Evolutionary conservation across 1,140 invertebrate genomes (phyloP).

Genomic region (Hydropsyche tenuis): DNA sequence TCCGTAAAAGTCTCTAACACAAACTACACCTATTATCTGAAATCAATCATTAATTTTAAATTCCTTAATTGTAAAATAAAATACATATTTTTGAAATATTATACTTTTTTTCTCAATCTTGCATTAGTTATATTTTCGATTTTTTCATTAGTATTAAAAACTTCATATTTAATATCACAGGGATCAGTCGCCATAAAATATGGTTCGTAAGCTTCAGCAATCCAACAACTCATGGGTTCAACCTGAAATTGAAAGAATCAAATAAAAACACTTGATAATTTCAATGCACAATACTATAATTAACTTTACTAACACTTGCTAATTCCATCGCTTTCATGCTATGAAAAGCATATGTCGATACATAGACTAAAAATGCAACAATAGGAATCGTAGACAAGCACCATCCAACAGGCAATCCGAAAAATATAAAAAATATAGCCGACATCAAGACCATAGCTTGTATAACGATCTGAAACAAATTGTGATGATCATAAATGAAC

Average conservation of each 20-base stretch:
- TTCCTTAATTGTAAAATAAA: not conserved
- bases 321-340: conserved; percentile 41
- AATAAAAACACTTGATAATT: conserved; percentile 11
- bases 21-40: conserved; percentile 43
- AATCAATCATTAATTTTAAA: conserved; percentile 7
- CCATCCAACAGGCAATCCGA: conserved; percentile 43
- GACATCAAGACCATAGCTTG: conserved; percentile 46
- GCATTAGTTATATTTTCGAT: conserved; percentile 37
- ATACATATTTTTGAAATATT: not conserved
- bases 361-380: conserved; percentile 39
- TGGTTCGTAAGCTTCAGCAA: conserved; percentile 48
- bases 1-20: conserved; percentile 38
- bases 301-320: conserved; percentile 22
- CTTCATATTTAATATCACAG: conserved; percentile 41
- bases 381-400: conserved; percentile 42
- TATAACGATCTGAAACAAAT: conserved; percentile 41
- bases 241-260: conserved; percentile 34
- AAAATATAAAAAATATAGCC: conserved; percentile 48
- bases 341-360: conserved; percentile 40
- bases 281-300: conserved; percentile 14
- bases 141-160: conserved; percentile 43
- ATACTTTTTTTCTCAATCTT: conserved; percentile 41
- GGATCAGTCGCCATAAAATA: conserved; percentile 45
- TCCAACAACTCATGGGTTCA: conserved; percentile 42
- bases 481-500: not conserved